Evolutionary conservation across 64 coral and sea anemone species (phyloP), one percentile per base, ranked within the genome.

Genomic region (Montipora sp.): DNA sequence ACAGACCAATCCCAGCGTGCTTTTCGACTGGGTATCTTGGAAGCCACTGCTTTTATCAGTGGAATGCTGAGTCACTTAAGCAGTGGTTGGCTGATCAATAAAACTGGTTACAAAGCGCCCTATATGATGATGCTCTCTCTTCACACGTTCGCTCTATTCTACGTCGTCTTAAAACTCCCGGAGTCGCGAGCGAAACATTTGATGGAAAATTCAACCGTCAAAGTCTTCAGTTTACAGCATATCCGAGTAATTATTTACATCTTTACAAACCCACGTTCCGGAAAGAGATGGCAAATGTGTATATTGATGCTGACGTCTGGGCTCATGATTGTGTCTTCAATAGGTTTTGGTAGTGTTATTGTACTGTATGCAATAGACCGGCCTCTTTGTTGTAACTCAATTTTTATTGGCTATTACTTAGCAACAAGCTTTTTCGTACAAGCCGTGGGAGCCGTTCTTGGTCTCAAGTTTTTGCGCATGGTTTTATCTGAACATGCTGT

Each of bases 21-120:
- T 13, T 98, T 95, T 93, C 94, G 96, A 7, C 78, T 98, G 19
- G 96, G 96, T 47, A 44, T 98, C 48, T 84, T 98, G 7, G 96
- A 98, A 83, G 96, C 96, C 0, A 93, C 93, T 13, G 96, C 94
- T 4, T 98, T 98, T 44, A 89, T 98, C 0, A 98, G 96, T 87
- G 96, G 96, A 19, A 98, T 98, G 96, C 4, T 95, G 19, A 98
- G 96, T 55, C 96, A 98, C 75, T 88, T 98, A 66, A 95, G 94
- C 45, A 98, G 96, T 47, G 96, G 96, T 13, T 98, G 91, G 91
- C 59, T 92, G 45, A 95, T 98, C 24, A 86, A 93, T 58, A 95
- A 95, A 47, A 81, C 90, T 36, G 96, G 96, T 1, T 98, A 89
- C 77, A 77, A 88, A 63, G 90, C 94, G 49, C 96, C 96, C 0